Evolutionary conservation across 2,888 invertebrate species (phyloP).

Genomic region (Orchestes rusci): DNA sequence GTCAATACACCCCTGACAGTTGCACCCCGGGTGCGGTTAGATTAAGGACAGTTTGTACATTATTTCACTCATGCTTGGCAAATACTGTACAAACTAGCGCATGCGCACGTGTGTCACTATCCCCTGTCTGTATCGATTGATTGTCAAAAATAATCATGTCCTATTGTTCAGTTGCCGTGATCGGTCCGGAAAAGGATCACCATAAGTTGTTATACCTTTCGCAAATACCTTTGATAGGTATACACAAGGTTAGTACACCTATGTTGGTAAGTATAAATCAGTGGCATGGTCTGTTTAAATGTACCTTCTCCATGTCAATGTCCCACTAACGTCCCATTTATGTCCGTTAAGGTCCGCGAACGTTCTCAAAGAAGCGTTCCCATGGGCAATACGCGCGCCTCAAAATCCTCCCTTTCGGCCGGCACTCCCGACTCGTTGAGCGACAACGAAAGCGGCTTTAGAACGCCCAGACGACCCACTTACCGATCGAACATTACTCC

Average conservation of each 20-base stretch:
- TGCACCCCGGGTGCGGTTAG: constrained; percentile 17
- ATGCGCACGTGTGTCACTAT: constrained; percentile 26
- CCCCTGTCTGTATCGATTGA: constrained; percentile 23
- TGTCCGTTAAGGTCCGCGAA: constrained; percentile 69
- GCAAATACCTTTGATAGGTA: constrained; percentile 51
- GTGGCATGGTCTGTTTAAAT: neutral
- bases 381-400: constrained; percentile 67
- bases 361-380: constrained; percentile 87
- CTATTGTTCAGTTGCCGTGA: constrained; percentile 45
- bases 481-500: constrained; percentile 65
- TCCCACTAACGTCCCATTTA: constrained; percentile 5
- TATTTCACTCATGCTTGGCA: constrained; percentile 15
- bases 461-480: constrained; percentile 61
- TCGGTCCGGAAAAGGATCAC: constrained; percentile 52
- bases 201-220: constrained; percentile 52
- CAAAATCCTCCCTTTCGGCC: constrained; percentile 72
- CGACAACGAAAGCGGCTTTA: constrained; percentile 73
- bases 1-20: too few species aligned
- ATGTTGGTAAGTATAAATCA: constrained; percentile 31
- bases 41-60: constrained; percentile 21
- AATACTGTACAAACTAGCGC: constrained; percentile 26
- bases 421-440: constrained; percentile 86
- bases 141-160: neutral
- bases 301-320: neutral
- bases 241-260: constrained; percentile 37